These are phyloP conservation scores for Saccopteryx leptura DNA, from an alignment of 2,113 vertebrate genomes.

Conservation along the genomic window DNA sequence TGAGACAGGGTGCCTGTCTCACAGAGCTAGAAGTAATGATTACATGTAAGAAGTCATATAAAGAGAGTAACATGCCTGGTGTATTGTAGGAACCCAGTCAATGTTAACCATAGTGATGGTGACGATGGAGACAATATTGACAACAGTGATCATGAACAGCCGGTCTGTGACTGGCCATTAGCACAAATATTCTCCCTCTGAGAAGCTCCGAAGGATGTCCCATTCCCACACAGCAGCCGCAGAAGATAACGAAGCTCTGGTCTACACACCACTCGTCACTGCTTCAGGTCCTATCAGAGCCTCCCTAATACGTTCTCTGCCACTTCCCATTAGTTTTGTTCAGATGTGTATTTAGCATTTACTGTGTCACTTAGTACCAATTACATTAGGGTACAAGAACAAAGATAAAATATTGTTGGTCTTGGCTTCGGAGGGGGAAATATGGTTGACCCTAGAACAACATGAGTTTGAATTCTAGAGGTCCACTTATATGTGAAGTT, in stretches of 20 bases:
- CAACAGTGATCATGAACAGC: not conserved
- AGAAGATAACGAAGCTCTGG: not conserved
- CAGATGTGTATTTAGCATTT: not conserved
- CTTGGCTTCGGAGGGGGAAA: not conserved
- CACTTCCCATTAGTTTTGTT: not conserved
- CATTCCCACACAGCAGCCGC: no score
- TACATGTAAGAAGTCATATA: not conserved
- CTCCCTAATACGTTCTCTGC: not conserved
- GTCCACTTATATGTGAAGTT: not conserved
- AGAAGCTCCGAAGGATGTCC: not conserved
- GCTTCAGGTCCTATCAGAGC: not conserved
- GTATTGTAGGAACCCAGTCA: not conserved
- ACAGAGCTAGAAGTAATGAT: not conserved
- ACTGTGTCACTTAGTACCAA: not conserved
- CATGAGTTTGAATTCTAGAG: not conserved
- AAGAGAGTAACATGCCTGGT: not conserved
- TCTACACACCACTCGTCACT: not conserved
- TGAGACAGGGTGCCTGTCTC: not conserved
- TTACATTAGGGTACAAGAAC: not conserved
- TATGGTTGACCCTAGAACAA: not conserved
- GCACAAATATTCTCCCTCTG: not conserved
- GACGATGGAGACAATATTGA: not conserved
- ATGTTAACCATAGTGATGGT: not conserved
- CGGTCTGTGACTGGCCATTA: not conserved
- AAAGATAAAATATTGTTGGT: not conserved